Evolutionary conservation across 2,888 invertebrate species (phyloP), one percentile per base, ranked within the genome.

Genomic region (Chrysolina haemoptera): DNA sequence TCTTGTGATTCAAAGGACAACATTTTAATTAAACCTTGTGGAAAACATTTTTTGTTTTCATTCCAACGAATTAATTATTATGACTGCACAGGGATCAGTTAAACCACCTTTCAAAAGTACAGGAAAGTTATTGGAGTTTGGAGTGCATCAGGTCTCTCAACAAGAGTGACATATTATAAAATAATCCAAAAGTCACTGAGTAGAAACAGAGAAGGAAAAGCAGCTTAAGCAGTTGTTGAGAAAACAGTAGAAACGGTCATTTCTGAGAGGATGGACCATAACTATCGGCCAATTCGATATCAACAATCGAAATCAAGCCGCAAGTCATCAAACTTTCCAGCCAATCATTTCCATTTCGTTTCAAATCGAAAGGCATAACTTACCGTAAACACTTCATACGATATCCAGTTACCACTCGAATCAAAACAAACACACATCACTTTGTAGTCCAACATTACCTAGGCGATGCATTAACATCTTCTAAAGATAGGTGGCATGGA

Each of bases 351-450:
- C 11, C 22, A 20, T 11, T 53, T 53, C 53, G 5, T 53, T 53
- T 12, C 18, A 18, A 43, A 65, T 16, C 14, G 14, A 10, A 18
- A 65, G 46, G n/a, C 18, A 27, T 35, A 63, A 63, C 64, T 65
- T 20, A 65, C 64, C 64, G 76, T 76, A 62, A 71, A 79, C 66
- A 72, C 71, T 75, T 74, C 70, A 63, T 75, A 70, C 71, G 76
- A 55, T 74, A 76, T 75, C 78, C 80, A 79, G 75, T 80, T 79
- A 78, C 71, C 77, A 77, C 77, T 78, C 22, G 8, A 65, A 65
- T 48, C 43, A 46, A 65, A 65, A 65, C 64, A 65, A 43, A 46
- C 20, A 46, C 64, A 65, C 64, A 20, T 16, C 64, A 48, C 46
- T 48, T 63, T 18, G 41, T 63, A 43, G n/a, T 65, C 64, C 12